phyloP scores from a whole-genome alignment of 2,797 vertebrate species.

The Pangasius sanitwongsei region DNA sequence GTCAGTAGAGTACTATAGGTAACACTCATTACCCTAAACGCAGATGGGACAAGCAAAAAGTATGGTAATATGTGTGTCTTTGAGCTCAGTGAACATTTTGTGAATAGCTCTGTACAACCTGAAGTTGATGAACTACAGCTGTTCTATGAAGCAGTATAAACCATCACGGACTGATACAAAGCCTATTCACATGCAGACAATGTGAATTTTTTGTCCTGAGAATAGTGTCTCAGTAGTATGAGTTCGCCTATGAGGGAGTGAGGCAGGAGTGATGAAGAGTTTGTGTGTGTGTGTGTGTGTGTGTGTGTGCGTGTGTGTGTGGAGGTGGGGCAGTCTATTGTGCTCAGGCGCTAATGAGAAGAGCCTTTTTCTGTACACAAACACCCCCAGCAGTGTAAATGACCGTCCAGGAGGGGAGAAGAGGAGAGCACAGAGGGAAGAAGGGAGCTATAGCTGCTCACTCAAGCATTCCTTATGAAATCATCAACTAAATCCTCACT shows the following conservation, averaged over 20 bases:
- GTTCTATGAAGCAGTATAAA: constrained; percentile 44
- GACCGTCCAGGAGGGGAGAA: constrained; percentile 41
- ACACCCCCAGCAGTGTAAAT: constrained; percentile 54
- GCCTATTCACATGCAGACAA: constrained; percentile 40
- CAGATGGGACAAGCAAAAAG: constrained; percentile 10
- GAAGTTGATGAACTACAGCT: constrained; percentile 32
- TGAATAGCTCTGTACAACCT: constrained; percentile 24
- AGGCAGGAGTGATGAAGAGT: constrained; percentile 26
- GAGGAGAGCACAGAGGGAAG: constrained; percentile 14
- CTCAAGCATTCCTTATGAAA: constrained; percentile 73
- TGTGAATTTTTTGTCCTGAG: constrained; percentile 6
- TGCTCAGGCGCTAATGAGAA: constrained; percentile 41
- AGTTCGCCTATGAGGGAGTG: constrained; percentile 7
- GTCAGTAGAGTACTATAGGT: background rate
- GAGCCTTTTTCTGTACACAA: constrained; percentile 47
- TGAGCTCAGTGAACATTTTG: constrained; percentile 4
- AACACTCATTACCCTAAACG: background rate
- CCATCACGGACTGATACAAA: constrained; percentile 35
- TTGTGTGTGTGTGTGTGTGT: constrained; percentile 30
- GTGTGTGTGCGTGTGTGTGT: constrained; percentile 26
- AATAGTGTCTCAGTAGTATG: constrained; percentile 1
- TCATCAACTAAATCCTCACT: constrained; percentile 72
- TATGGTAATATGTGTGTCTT: constrained; percentile 13
- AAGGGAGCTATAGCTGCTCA: constrained; percentile 65
- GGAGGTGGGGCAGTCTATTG: constrained; percentile 39